phyloP scores from a whole-genome alignment of 2,888 invertebrate species.

The Chaetoderma sp. region DNA sequence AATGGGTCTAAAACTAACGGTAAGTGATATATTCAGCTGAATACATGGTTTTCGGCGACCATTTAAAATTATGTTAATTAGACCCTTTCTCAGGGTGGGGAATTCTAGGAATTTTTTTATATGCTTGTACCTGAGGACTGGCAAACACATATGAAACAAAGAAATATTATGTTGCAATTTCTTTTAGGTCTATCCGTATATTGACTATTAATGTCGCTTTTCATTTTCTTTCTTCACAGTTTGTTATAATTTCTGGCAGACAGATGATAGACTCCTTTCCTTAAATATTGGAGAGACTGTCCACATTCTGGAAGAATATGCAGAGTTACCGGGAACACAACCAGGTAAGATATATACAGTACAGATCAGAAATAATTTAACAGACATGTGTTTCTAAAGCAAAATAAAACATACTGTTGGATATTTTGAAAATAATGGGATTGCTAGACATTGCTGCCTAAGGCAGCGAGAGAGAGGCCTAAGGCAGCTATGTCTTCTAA shows the following conservation, averaged over 20 bases:
- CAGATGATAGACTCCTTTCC: conserved; percentile 50
- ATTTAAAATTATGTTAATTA: too few species aligned
- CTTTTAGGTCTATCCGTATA: too few species aligned
- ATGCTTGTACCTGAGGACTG: neutral
- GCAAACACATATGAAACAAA: neutral
- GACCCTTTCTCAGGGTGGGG: neutral
- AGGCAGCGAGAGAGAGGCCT: too few species aligned
- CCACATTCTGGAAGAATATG: conserved; percentile 91
- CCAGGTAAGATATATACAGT: neutral
- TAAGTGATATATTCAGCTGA: too few species aligned
- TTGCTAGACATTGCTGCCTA: too few species aligned
- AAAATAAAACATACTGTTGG: too few species aligned
- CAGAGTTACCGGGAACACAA: conserved; percentile 67
- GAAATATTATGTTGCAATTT: too few species aligned
- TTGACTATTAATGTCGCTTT: neutral
- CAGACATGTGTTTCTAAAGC: neutral
- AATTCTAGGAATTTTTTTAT: neutral
- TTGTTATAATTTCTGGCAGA: conserved; percentile 84
- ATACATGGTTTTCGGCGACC: too few species aligned
- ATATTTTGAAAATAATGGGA: too few species aligned
- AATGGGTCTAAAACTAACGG: too few species aligned
- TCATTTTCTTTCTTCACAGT: conserved; percentile 81
- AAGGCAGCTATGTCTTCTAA: too few species aligned
- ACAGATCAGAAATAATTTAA: neutral
- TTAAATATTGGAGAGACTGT: conserved; percentile 93